phyloP scores from a whole-genome alignment of 2,888 invertebrate species.

The Diogma glabrata region DNA sequence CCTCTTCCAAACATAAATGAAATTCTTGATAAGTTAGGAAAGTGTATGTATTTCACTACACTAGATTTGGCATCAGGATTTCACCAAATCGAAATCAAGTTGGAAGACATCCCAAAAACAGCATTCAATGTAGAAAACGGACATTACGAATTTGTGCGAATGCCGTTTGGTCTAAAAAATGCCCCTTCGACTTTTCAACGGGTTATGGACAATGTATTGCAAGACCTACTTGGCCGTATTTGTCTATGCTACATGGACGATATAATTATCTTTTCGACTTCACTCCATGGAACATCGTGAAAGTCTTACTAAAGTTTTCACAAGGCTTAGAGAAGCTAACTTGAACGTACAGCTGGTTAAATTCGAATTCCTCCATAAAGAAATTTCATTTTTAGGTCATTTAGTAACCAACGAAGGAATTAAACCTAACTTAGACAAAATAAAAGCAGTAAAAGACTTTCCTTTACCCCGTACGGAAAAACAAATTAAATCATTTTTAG shows the following conservation, averaged over 20 bases:
- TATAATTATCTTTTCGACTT: not conserved
- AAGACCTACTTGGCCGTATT: not conserved
- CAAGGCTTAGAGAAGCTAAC: not conserved
- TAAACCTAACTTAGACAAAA: no score
- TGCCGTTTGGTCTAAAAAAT: not conserved
- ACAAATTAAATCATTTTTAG: no score
- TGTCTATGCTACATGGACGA: not conserved
- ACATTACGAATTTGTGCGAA: not conserved
- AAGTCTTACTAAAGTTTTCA: not conserved
- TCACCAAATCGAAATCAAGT: not conserved
- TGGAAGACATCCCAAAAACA: not conserved
- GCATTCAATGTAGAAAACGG: not conserved
- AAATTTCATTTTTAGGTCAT: no score
- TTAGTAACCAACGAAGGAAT: no score
- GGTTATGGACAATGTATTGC: not conserved
- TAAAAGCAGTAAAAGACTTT: no score
- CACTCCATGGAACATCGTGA: not conserved
- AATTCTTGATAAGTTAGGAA: not conserved
- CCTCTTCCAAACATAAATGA: no score
- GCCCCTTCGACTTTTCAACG: not conserved
- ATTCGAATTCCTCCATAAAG: no score
- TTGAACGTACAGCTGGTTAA: no score
- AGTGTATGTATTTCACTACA: no score
- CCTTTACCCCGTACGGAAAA: no score
- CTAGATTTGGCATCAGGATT: not conserved